A percentile compares a stretch with the other conserved stretches of the same genome.
Evolutionary conservation across 2,797 vertebrate genomes (phyloP).

Genomic region (Pangasius mekongensis): DNA sequence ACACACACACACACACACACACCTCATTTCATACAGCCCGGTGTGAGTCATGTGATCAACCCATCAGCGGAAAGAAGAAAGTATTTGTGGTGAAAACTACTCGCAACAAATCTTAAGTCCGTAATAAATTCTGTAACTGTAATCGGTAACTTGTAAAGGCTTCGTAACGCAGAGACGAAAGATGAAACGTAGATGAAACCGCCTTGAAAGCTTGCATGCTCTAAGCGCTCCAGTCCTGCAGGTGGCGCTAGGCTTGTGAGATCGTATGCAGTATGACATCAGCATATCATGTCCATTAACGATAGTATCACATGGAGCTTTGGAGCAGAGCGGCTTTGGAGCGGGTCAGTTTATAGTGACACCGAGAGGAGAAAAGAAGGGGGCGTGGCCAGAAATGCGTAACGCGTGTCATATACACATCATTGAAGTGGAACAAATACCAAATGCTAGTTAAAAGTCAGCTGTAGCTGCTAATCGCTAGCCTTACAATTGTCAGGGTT

Average conservation of each 20-base stretch:
- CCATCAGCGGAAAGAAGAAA: too few relatives aligned
- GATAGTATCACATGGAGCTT: too few relatives aligned
- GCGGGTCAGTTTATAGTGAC: too few relatives aligned
- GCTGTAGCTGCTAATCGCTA: neutral
- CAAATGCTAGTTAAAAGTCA: neutral
- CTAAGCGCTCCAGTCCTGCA: neutral
- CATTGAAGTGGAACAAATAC: neutral
- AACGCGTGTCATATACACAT: neutral
- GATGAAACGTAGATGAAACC: neutral
- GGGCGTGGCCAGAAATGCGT: neutral
- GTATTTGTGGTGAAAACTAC: neutral
- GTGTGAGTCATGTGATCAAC: neutral
- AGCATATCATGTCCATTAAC: neutral
- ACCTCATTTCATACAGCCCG: neutral
- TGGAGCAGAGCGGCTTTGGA: neutral
- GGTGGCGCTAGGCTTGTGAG: neutral
- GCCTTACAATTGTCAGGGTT: neutral
- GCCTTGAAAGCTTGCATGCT: too few relatives aligned
- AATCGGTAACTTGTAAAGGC: neutral
- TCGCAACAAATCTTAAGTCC: neutral
- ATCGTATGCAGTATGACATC: neutral
- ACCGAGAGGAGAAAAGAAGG: neutral
- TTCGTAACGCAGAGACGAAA: neutral
- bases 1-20: slow-evolving; percentile 10
- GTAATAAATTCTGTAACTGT: neutral